phyloP scores from a whole-genome alignment of 2,888 invertebrate species.

The Polydesmus complanatus region DNA sequence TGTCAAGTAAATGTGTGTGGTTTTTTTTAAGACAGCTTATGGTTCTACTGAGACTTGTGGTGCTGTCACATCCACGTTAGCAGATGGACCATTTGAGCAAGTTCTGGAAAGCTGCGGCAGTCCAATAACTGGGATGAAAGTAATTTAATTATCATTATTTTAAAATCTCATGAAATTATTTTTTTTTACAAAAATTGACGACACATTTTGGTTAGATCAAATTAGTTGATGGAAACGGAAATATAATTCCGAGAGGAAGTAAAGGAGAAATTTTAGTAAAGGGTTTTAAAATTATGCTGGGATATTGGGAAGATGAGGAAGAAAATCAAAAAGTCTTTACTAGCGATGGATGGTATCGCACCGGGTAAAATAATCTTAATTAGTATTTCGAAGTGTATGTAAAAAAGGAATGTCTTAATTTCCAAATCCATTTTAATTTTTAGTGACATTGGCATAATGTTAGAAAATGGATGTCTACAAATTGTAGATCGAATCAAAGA shows the following conservation, averaged over 20 bases:
- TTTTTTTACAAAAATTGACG: neutral
- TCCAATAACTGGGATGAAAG: slow-evolving; percentile 23
- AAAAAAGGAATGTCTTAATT: too few species aligned
- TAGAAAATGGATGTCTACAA: slow-evolving; percentile 36
- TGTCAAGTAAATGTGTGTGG: neutral
- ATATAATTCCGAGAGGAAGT: slow-evolving; percentile 52
- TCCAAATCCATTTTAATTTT: neutral
- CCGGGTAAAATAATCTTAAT: slow-evolving; percentile 46
- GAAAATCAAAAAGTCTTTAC: slow-evolving; percentile 54
- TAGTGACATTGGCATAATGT: slow-evolving; percentile 33
- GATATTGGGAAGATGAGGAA: slow-evolving; percentile 64
- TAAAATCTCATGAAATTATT: neutral
- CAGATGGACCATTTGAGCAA: slow-evolving; percentile 36
- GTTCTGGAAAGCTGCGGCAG: slow-evolving; percentile 40
- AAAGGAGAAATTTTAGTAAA: slow-evolving; percentile 61
- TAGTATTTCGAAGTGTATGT: neutral
- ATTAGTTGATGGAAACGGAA: slow-evolving; percentile 17
- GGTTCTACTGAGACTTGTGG: slow-evolving; percentile 48
- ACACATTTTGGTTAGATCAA: slow-evolving; percentile 7
- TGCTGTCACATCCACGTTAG: slow-evolving; percentile 39
- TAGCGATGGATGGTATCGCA: slow-evolving; percentile 61
- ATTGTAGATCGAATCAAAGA: slow-evolving; percentile 41
- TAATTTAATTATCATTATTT: neutral
- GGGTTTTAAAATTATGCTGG: slow-evolving; percentile 59
- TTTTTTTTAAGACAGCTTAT: slow-evolving; percentile 37